phyloP scores from a whole-genome alignment of 2,888 invertebrate genomes.

The Aromia moschata region DNA sequence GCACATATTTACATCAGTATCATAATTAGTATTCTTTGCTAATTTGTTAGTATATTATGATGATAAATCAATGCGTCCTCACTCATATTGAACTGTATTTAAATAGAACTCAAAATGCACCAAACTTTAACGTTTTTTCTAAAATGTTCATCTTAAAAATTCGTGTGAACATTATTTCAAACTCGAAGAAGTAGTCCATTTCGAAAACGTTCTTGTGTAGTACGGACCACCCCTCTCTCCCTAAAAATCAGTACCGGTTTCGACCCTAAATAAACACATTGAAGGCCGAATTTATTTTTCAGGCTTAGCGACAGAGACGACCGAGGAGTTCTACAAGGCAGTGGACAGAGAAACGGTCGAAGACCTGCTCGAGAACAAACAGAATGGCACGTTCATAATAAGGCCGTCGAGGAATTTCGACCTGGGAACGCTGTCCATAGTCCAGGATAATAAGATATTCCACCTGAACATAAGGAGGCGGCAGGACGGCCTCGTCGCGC shows the following conservation, averaged over 20 bases:
- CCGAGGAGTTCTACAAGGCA: conserved; percentile 68
- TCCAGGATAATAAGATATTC: conserved; percentile 66
- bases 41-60: too few species aligned
- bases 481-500: conserved; percentile 66
- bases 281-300: conserved; percentile 30
- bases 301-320: conserved; percentile 38
- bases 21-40: too few species aligned
- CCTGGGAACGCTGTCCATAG: conserved; percentile 66
- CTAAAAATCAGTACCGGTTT: too few species aligned
- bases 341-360: conserved; percentile 67
- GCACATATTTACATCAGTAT: too few species aligned
- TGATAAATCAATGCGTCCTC: too few species aligned
- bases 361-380: conserved; percentile 65
- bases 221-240: neutral
- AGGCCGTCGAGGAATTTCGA: conserved; percentile 66
- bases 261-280: conserved; percentile 24
- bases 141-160: too few species aligned
- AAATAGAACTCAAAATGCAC: too few species aligned
- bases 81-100: too few species aligned
- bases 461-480: conserved; percentile 68
- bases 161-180: neutral
- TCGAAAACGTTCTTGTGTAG: too few species aligned
- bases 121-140: too few species aligned
- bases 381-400: conserved; percentile 70
- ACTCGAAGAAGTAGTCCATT: neutral